Conservation (phyloP, 2,888 invertebrate genomes). For the Abrostola triplasia region DNA sequence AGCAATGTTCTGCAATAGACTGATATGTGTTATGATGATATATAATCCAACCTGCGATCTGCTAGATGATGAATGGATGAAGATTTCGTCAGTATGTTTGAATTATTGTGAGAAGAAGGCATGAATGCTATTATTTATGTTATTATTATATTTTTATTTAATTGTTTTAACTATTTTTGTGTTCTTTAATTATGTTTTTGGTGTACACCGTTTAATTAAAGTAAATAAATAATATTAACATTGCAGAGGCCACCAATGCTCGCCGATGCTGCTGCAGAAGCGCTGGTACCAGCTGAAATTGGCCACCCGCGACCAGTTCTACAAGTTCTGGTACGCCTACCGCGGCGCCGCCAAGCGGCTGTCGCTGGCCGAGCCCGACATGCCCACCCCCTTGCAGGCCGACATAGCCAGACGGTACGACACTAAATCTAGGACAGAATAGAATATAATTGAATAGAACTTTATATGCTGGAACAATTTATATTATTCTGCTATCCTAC, state of each 20-base stretch:
- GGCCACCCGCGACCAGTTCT: constrained; percentile 71
- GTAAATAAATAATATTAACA: too few species aligned
- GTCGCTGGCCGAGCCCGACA: constrained; percentile 29
- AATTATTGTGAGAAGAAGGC: too few species aligned
- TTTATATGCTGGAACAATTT: neutral
- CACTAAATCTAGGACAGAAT: neutral
- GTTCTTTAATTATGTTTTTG: too few species aligned
- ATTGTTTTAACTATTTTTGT: too few species aligned
- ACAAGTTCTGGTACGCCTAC: constrained; percentile 57
- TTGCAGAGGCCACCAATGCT: constrained; percentile 75
- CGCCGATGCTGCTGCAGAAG: constrained; percentile 80
- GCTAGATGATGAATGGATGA: too few species aligned
- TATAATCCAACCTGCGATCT: too few species aligned
- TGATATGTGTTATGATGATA: too few species aligned
- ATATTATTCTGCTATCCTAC: neutral
- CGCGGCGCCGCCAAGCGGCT: constrained; percentile 45
- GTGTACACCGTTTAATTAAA: too few species aligned
- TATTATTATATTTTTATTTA: too few species aligned
- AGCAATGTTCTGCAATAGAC: too few species aligned
- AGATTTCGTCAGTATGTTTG: too few species aligned
- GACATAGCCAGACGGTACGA: constrained; percentile 51
- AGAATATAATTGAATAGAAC: neutral
- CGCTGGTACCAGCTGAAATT: constrained; percentile 82
- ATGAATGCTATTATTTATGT: too few species aligned
- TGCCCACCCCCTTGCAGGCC: constrained; percentile 51